Conservation (phyloP, 2,888 invertebrate genomes). For the Hydriomena furcata region DNA sequence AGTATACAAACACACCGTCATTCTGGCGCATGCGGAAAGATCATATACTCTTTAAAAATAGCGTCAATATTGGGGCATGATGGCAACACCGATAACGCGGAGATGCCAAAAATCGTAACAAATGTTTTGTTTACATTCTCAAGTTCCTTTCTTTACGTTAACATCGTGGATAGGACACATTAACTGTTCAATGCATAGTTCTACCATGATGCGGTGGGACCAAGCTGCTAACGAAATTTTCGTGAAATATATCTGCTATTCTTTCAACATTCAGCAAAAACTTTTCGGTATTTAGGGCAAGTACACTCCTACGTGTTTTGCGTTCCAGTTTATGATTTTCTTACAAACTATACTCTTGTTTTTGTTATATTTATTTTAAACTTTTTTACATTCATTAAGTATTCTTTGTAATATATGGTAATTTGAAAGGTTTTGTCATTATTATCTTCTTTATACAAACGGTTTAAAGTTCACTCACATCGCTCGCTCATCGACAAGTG, state of each 20-base stretch:
- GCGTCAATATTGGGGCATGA: conserved; percentile 45
- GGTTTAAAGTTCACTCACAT: conserved; percentile 27
- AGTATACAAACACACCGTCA: conserved; percentile 59
- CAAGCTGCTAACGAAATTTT: conserved; percentile 6
- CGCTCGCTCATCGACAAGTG: conserved; percentile 13
- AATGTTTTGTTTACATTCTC: conserved; percentile 62
- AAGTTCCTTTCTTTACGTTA: conserved; percentile 31
- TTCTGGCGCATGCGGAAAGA: conserved; percentile 30
- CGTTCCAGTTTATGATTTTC: conserved; percentile 39
- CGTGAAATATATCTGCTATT: conserved; percentile 7
- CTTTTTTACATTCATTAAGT: no score
- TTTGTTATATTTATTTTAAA: background rate
- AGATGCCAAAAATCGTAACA: conserved; percentile 50
- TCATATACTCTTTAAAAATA: conserved; percentile 48
- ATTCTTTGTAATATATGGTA: no score
- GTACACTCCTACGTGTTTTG: conserved; percentile 53
- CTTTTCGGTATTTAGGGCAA: conserved; percentile 50
- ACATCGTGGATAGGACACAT: conserved; percentile 19
- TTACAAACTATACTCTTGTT: background rate
- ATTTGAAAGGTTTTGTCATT: background rate
- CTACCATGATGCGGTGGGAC: background rate
- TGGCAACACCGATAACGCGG: conserved; percentile 49
- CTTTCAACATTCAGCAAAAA: conserved; percentile 33
- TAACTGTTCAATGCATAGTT: conserved; percentile 7
- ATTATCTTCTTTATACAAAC: background rate